These are phyloP conservation scores for Alexandromys fortis DNA, from an alignment of 2,113 vertebrate species.

Conservation along the genomic window DNA sequence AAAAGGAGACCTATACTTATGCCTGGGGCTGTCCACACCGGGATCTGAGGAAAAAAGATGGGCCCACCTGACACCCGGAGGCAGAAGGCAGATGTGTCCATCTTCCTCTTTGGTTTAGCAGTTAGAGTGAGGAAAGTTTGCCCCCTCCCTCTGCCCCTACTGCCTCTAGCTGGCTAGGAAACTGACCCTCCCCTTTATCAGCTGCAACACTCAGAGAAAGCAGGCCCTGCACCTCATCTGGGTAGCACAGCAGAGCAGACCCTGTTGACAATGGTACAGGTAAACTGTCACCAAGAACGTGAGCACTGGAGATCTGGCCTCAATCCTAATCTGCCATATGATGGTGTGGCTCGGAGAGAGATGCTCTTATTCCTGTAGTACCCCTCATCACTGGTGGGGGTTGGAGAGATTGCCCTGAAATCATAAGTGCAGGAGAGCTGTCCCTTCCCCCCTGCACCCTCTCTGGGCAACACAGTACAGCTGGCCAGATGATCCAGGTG, in stretches of 20 bases:
- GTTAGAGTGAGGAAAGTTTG: background rate
- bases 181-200: background rate
- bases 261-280: background rate
- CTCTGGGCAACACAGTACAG: background rate
- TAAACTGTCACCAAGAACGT: background rate
- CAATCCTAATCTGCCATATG: background rate
- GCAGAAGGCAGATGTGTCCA: too few relatives aligned
- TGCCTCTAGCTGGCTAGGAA: background rate
- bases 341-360: background rate
- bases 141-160: background rate
- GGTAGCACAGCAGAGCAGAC: background rate
- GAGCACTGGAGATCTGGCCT: background rate
- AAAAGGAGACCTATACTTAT: background rate
- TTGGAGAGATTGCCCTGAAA: background rate
- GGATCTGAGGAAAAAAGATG: background rate
- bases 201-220: background rate
- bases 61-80: background rate
- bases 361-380: background rate
- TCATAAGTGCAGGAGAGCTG: background rate
- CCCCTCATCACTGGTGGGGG: background rate
- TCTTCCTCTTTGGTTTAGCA: too few relatives aligned
- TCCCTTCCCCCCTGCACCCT: background rate
- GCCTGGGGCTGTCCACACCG: background rate
- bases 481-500: background rate
- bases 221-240: background rate